These are phyloP conservation scores for Setophaga petechia DNA, from an alignment of 2,113 vertebrate genomes.

Conservation along the genomic window DNA sequence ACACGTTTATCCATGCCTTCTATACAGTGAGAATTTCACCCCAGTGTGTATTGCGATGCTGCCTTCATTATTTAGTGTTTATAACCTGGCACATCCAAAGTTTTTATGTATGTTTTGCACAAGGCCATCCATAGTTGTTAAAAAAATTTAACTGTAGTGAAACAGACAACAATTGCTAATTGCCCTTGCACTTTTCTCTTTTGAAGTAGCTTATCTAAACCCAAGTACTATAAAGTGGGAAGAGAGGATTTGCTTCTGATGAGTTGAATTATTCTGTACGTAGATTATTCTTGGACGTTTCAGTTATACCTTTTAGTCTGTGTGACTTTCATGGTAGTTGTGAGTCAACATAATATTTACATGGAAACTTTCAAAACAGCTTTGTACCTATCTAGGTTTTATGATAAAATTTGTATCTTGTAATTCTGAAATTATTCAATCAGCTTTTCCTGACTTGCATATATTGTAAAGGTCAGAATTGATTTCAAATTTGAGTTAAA, in stretches of 20 bases:
- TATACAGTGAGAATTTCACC: background rate
- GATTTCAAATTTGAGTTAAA: background rate
- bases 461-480: background rate
- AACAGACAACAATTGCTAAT: background rate
- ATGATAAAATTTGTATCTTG: background rate
- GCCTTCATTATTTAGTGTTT: background rate
- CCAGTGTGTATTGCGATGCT: background rate
- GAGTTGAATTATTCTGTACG: background rate
- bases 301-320: background rate
- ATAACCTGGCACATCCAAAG: background rate
- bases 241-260: background rate
- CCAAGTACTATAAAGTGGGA: background rate
- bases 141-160: background rate
- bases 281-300: background rate
- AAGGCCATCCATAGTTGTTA: background rate
- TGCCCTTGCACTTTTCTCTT: background rate
- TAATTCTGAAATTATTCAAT: background rate
- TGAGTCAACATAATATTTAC: background rate
- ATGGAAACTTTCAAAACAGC: background rate
- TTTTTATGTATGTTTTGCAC: background rate
- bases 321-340: background rate
- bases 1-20: background rate
- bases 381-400: background rate
- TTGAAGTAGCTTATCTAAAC: background rate
- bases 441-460: background rate